A percentile compares a stretch with the other conserved stretches of the same genome.
These are phyloP conservation scores for Amiota minor DNA, from an alignment of 2,888 invertebrate genomes.

Conservation along the genomic window DNA sequence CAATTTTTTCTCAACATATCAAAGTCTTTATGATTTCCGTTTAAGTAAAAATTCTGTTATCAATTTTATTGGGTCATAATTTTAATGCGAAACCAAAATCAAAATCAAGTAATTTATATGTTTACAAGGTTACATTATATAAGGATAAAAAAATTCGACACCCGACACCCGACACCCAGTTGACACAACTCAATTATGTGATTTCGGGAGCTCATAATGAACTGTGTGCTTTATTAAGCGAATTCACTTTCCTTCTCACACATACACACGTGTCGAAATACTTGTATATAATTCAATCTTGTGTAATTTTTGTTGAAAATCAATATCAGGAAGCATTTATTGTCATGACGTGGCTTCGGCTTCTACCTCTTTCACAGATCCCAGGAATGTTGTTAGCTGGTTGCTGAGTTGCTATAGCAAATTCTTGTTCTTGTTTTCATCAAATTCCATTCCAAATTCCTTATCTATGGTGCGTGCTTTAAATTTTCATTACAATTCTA, in stretches of 20 bases:
- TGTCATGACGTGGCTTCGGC: neutral
- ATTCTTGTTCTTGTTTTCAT: too few relatives aligned
- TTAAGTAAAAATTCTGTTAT: too few relatives aligned
- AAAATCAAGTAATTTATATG: too few relatives aligned
- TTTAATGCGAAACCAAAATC: too few relatives aligned
- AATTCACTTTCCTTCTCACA: neutral
- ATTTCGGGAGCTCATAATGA: neutral
- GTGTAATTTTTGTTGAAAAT: conserved; percentile 52
- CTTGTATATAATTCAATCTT: conserved; percentile 62
- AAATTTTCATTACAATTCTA: conserved; percentile 34
- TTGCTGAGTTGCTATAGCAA: too few relatives aligned
- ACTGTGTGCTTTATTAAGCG: neutral
- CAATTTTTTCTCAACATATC: too few relatives aligned
- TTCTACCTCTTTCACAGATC: neutral
- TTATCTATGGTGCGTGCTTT: conserved; percentile 42
- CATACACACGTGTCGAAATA: conserved; percentile 39
- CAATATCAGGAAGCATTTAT: conserved; percentile 44
- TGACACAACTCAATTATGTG: conserved; percentile 22
- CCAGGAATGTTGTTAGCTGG: neutral
- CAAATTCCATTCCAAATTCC: neutral
- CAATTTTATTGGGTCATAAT: too few relatives aligned
- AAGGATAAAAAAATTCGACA: too few relatives aligned
- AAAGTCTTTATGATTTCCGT: too few relatives aligned
- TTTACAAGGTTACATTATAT: too few relatives aligned
- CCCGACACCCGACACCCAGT: neutral